Evolutionary conservation across 2,797 vertebrate genomes (phyloP).

Genomic region (Rhinogobio ventralis): DNA sequence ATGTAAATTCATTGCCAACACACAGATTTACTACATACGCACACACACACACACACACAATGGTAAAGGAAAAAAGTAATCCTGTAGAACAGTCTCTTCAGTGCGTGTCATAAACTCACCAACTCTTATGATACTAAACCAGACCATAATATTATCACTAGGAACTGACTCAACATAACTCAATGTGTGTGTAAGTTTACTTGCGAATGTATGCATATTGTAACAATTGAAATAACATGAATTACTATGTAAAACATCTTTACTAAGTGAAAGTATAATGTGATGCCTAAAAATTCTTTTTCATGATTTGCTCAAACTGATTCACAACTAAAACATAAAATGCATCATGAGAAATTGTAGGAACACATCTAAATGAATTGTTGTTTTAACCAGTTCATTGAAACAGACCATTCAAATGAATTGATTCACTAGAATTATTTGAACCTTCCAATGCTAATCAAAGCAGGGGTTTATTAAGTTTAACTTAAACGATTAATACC

Average conservation of each 20-base stretch:
- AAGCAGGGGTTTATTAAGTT: not conserved
- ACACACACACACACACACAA: not conserved
- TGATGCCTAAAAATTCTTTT: not conserved
- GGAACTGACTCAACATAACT: constrained; percentile 53
- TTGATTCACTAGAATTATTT: not conserved
- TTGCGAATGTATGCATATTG: not conserved
- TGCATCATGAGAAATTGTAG: not conserved
- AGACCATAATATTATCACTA: constrained; percentile 68
- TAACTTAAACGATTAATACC: not conserved
- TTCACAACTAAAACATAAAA: not conserved
- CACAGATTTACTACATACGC: not conserved
- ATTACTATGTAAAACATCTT: not conserved
- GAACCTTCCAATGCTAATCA: not conserved
- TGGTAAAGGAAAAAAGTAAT: constrained; percentile 59
- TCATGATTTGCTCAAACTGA: not conserved
- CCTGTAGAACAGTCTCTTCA: constrained; percentile 60
- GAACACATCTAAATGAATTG: not conserved
- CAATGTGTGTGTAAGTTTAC: not conserved
- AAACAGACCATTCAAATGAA: not conserved
- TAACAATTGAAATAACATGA: not conserved
- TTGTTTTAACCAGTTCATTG: not conserved
- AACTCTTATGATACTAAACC: constrained; percentile 56
- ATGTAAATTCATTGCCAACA: constrained; percentile 9
- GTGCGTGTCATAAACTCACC: constrained; percentile 55
- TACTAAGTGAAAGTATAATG: not conserved